Evolutionary conservation across 2,888 invertebrate genomes (phyloP).

Genomic region (Buathra laborator): DNA sequence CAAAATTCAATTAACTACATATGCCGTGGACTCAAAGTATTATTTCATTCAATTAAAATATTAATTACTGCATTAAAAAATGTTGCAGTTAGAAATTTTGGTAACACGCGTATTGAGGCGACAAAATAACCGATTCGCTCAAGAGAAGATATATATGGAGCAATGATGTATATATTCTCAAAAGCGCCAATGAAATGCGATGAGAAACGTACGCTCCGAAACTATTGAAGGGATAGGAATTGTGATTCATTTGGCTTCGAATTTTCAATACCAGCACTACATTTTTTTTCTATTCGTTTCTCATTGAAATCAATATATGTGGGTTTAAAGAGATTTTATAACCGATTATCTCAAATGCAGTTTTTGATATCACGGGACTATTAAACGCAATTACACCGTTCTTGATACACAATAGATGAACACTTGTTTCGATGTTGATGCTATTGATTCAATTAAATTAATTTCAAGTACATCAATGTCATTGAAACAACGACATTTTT

Average conservation of each 20-base stretch:
- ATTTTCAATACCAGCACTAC: not conserved
- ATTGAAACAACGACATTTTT: constrained; percentile 19
- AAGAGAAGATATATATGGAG: not conserved
- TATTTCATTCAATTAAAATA: not conserved
- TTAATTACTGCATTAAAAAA: constrained; percentile 5
- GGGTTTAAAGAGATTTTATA: not conserved
- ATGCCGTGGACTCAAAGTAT: not conserved
- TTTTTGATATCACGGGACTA: not conserved
- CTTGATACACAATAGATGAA: not conserved
- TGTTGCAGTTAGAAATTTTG: not conserved
- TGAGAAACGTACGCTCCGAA: not conserved
- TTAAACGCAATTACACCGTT: constrained; percentile 6
- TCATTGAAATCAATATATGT: not conserved
- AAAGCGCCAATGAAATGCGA: not conserved
- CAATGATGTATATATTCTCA: not conserved
- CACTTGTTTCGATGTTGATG: not conserved
- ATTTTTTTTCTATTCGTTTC: not conserved
- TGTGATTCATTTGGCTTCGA: not conserved
- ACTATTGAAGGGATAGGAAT: not conserved
- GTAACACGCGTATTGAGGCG: not conserved
- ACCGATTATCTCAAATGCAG: not conserved
- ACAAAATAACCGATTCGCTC: not conserved
- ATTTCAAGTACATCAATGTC: not conserved
- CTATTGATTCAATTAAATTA: constrained; percentile 12
- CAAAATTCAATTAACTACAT: not conserved